These are phyloP conservation scores for Datnioides undecimradiatus DNA, from an alignment of 2,113 vertebrate species.

Conservation along the genomic window DNA sequence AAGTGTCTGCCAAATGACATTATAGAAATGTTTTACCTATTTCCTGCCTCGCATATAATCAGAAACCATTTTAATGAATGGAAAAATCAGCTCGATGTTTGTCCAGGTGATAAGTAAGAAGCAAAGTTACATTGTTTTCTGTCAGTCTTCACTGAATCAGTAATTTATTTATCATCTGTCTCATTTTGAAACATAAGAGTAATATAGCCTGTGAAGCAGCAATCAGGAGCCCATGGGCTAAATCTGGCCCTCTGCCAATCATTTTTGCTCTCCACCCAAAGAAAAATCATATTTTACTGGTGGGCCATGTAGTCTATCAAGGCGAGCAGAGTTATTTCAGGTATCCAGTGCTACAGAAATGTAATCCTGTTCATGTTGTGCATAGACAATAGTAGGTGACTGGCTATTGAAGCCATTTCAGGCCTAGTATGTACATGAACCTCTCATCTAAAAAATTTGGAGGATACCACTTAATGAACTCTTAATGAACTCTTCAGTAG, in stretches of 20 bases:
- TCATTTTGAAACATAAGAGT: background rate
- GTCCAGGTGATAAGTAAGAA: background rate
- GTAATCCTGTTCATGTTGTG: constrained; percentile 5
- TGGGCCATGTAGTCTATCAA: background rate
- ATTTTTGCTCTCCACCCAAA: background rate
- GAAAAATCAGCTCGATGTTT: background rate
- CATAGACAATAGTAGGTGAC: constrained; percentile 10
- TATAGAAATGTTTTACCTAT: background rate
- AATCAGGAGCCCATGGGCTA: background rate
- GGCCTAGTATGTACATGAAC: constrained; percentile 16
- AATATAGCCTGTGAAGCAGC: background rate
- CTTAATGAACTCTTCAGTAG: background rate
- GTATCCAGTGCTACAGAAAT: background rate
- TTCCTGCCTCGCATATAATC: background rate
- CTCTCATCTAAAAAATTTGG: too few relatives aligned
- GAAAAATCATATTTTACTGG: background rate
- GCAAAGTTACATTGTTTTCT: background rate
- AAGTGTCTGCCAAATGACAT: too few relatives aligned
- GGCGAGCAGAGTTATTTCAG: constrained; percentile 1
- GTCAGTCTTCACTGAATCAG: too few relatives aligned
- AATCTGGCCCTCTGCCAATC: constrained; percentile 8
- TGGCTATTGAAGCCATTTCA: constrained; percentile 4
- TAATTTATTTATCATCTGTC: too few relatives aligned
- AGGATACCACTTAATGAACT: background rate
- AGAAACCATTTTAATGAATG: background rate